Evolutionary conservation across 1,140 invertebrate species (phyloP).

Genomic region (Drosophila setifemur): DNA sequence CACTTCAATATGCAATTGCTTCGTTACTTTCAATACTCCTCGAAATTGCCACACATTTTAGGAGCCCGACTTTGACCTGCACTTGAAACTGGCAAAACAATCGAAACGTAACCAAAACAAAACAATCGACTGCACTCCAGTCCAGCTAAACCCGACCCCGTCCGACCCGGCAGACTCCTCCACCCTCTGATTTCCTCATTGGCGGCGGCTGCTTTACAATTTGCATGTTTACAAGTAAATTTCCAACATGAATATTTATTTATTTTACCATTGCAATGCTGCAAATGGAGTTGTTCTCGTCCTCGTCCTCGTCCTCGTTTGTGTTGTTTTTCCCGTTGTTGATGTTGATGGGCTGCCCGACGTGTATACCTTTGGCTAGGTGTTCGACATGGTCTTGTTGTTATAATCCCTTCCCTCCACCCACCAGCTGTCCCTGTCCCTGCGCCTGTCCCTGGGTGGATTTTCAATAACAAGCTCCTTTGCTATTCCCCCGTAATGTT

Average conservation of each 20-base stretch:
- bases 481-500: conserved; percentile 17
- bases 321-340: conserved; percentile 22
- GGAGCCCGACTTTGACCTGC: conserved; percentile 40
- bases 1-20: neutral
- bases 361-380: conserved; percentile 37
- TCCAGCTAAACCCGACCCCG: too few relatives aligned
- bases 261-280: conserved; percentile 48
- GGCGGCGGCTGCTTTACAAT: conserved; percentile 38
- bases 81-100: conserved; percentile 34
- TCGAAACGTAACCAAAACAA: conserved; percentile 4
- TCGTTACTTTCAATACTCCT: neutral
- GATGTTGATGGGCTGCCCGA: conserved; percentile 33
- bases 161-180: neutral
- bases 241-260: conserved; percentile 54
- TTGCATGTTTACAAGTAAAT: conserved; percentile 58
- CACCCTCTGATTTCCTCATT: conserved; percentile 6
- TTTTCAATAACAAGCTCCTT: conserved; percentile 39
- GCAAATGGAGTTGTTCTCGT: conserved; percentile 33
- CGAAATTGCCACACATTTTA: conserved; percentile 23
- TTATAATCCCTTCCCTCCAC: conserved; percentile 25
- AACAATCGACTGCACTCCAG: conserved; percentile 1
- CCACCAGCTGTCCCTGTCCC: neutral
- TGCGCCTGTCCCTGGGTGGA: neutral
- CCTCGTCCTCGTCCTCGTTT: neutral
- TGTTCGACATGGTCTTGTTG: conserved; percentile 43